Conservation (phyloP, 2,113 vertebrate genomes). For the Vidua chalybeata region DNA sequence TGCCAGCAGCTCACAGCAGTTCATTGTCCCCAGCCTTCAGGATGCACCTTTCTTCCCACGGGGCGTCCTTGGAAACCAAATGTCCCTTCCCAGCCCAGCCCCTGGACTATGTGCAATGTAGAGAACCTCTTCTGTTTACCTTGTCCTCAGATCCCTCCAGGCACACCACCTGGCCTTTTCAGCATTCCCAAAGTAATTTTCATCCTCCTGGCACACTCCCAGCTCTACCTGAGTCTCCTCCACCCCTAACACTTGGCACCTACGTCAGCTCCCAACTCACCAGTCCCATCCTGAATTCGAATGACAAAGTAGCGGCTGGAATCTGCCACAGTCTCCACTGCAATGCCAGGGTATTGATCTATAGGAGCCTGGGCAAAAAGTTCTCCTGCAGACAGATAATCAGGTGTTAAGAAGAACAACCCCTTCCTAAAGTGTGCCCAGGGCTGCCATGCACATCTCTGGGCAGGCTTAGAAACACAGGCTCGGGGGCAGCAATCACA, state of each 20-base stretch:
- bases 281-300: slow-evolving; percentile 91
- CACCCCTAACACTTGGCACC: not conserved
- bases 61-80: not conserved
- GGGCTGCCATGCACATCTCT: not conserved
- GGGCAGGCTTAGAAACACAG: not conserved
- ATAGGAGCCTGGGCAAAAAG: slow-evolving; percentile 93
- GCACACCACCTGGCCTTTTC: not conserved
- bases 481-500: not conserved
- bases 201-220: not conserved
- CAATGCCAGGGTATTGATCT: slow-evolving; percentile 88
- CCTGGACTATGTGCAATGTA: not conserved
- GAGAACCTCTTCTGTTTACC: not conserved
- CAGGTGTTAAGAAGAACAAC: not conserved
- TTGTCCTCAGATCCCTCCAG: not conserved
- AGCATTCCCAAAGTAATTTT: not conserved
- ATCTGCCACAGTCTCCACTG: slow-evolving; percentile 91
- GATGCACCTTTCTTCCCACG: not conserved
- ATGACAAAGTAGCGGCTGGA: slow-evolving; percentile 95
- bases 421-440: not conserved
- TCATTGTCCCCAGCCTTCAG: not conserved
- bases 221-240: not conserved
- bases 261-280: slow-evolving; percentile 64
- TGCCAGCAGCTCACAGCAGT: not conserved
- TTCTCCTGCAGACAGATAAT: slow-evolving; percentile 77
- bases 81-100: not conserved